Conservation (phyloP, 2,797 vertebrate genomes). For the Poecilia picta region DNA sequence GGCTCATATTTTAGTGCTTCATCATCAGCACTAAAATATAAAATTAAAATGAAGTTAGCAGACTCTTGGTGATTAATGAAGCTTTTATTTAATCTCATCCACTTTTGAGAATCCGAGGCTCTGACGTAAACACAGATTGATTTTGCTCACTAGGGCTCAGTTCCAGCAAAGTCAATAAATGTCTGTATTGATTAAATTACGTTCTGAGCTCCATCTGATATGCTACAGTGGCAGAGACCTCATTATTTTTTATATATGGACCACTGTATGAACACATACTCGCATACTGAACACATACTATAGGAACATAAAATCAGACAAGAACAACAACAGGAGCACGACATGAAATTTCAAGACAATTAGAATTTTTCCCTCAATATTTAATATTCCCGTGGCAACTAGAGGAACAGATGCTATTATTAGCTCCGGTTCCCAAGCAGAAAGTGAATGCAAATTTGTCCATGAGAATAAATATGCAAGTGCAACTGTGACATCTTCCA, state of each 20-base stretch:
- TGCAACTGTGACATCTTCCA: conserved; percentile 30
- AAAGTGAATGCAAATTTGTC: conserved; percentile 52
- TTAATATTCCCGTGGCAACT: conserved; percentile 59
- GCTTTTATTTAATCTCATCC: conserved; percentile 26
- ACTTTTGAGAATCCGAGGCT: conserved; percentile 19
- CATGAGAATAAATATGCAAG: conserved; percentile 47
- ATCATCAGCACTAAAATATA: neutral
- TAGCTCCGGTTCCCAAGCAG: conserved; percentile 52
- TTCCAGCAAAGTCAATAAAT: conserved; percentile 47
- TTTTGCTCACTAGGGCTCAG: conserved; percentile 36
- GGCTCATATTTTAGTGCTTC: neutral
- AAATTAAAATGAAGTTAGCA: conserved; percentile 1
- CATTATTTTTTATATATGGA: conserved; percentile 14
- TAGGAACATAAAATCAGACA: neutral
- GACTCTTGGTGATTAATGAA: conserved; percentile 26
- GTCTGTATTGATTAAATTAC: conserved; percentile 39
- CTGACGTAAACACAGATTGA: conserved; percentile 49
- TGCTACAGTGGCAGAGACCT: conserved; percentile 13
- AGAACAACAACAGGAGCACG: neutral
- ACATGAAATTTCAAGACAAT: neutral
- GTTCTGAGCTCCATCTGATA: conserved; percentile 18
- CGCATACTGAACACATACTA: too few relatives aligned
- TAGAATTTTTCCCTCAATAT: conserved; percentile 14
- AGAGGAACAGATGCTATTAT: conserved; percentile 60
- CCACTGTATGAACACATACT: neutral